phyloP scores from a whole-genome alignment of 2,797 vertebrate genomes.

The Sebastes ruberrimus region DNA sequence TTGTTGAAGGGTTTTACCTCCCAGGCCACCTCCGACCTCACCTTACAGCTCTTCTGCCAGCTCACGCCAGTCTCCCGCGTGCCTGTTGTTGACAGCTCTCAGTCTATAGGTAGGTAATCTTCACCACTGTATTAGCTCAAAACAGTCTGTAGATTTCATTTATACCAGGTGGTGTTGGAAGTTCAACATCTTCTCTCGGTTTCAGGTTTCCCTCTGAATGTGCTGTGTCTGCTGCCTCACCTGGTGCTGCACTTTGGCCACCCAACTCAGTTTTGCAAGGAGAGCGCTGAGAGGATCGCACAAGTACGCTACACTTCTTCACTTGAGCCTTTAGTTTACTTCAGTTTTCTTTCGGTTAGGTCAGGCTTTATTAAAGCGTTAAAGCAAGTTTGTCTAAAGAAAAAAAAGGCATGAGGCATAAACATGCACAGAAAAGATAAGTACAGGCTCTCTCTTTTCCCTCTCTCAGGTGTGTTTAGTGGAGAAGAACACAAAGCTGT shows the following conservation, averaged over 20 bases:
- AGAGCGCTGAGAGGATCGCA: constrained; percentile 95
- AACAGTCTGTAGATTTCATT: background rate
- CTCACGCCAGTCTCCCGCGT: constrained; percentile 95
- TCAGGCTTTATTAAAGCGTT: background rate
- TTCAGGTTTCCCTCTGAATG: constrained; percentile 95
- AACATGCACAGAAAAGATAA: background rate
- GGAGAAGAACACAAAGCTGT: constrained; percentile 96
- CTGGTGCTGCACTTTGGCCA: constrained; percentile 96
- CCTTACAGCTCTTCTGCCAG: constrained; percentile 95
- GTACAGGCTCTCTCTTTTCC: background rate
- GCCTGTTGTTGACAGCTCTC: constrained; percentile 95
- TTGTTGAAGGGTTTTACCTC: constrained; percentile 98
- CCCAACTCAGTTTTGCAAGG: constrained; percentile 98
- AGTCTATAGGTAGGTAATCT: constrained; percentile 88
- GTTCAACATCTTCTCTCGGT: background rate
- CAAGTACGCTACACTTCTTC: constrained; percentile 84
- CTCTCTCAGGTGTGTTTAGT: constrained; percentile 91
- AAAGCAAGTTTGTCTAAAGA: background rate
- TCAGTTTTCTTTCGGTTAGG: background rate
- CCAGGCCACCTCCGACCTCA: constrained; percentile 93
- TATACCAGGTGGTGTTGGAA: background rate
- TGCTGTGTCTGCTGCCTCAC: constrained; percentile 96
- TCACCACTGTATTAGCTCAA: background rate
- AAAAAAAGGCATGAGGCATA: background rate
- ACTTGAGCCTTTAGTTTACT: background rate